Evolutionary conservation across 1,140 invertebrate species (phyloP).

Genomic region (Sipha flava): DNA sequence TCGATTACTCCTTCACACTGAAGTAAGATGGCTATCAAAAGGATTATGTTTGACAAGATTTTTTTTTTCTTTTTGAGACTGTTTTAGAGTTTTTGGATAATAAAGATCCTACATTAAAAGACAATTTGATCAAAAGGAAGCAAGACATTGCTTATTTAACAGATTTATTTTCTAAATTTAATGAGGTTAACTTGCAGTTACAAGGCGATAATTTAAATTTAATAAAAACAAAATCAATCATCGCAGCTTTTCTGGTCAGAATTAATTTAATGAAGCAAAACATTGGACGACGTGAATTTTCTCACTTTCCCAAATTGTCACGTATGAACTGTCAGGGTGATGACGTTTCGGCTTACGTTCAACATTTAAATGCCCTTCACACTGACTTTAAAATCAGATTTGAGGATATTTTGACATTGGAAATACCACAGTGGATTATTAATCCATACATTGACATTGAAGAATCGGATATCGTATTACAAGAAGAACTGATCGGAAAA

Average conservation of each 20-base stretch:
- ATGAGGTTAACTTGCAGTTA: slow-evolving; percentile 38
- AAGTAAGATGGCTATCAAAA: slow-evolving; percentile 44
- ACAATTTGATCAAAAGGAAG: slow-evolving; percentile 40
- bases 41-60: too few relatives aligned
- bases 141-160: slow-evolving; percentile 43
- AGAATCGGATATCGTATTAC: too few relatives aligned
- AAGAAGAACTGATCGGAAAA: too few relatives aligned
- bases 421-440: slow-evolving; percentile 40
- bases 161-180: slow-evolving; percentile 39
- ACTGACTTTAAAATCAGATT: slow-evolving; percentile 38
- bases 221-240: slow-evolving; percentile 4
- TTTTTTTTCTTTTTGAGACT: slow-evolving; percentile 35
- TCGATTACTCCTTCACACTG: slow-evolving; percentile 42
- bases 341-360: neutral
- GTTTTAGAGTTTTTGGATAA: slow-evolving; percentile 41
- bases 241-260: neutral
- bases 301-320: too few relatives aligned
- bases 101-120: slow-evolving; percentile 37
- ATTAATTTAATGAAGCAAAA: too few relatives aligned
- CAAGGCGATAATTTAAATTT: slow-evolving; percentile 14
- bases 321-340: too few relatives aligned
- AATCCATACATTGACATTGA: slow-evolving; percentile 29
- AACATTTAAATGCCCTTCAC: slow-evolving; percentile 40
- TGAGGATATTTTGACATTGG: slow-evolving; percentile 40
- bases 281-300: too few relatives aligned